Evolutionary conservation across 2,113 vertebrate species (phyloP), one percentile per base, ranked within the genome.

Genomic region (Oncorhynchus clarkii): DNA sequence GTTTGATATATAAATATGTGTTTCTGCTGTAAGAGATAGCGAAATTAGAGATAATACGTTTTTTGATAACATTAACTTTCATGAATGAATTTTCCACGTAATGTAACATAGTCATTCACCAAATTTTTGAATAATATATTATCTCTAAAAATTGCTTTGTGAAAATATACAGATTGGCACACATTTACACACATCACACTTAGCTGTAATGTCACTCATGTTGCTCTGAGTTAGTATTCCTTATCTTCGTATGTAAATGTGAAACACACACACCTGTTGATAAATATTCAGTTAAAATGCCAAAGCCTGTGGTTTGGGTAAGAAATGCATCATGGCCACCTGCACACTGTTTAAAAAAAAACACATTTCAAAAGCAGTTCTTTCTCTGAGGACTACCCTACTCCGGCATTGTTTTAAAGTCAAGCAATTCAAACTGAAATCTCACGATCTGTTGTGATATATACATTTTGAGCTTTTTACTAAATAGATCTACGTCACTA

Each of bases 281-380:
- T 72, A 24, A 62, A 14, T 80, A 79, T 92, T 93, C 92, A 91
- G 92, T 93, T 93, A 90, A 62, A 76, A 89, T 85, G 77, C 77
- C 82, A 86, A 8, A 80, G 80, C 72, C 87, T 92, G 93, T 92
- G 93, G 92, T 93, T 93, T 89, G 78, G 81, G 85, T 64, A 51
- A 73, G 62, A 79, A 86, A 89, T 45, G 69, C 62, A 76, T 48
- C 74, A 70, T 26, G 48, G 51, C 64, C 92, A 92, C 85, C 90
- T 93, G 92, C 84, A 71, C 4, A 45, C 27, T 20, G 68, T 67
- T 72, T 48, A 0, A 12, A 18, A 16, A 64, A 18, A n/a, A n/a
- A n/a, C 7, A n/a, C 16, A 8, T 67, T 31, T 67, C 27, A 67
- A 34, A 67, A 66, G 24, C 24, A 69, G 67, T 80, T 69, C 66